phyloP scores from a whole-genome alignment of 2,113 vertebrate species.

The Indicator maculatus region DNA sequence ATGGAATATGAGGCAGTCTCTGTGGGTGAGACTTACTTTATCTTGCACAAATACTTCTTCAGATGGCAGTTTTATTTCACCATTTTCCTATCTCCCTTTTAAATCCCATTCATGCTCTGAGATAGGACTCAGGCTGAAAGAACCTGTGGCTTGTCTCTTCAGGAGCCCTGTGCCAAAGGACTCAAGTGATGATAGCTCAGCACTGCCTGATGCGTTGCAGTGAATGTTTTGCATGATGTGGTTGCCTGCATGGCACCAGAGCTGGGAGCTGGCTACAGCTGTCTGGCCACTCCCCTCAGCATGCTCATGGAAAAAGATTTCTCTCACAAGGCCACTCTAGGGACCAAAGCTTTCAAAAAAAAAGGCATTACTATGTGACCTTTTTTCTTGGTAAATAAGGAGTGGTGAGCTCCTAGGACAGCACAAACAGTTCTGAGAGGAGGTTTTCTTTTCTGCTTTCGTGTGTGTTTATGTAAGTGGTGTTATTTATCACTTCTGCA shows the following conservation, averaged over 20 bases:
- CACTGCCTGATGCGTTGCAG: not conserved
- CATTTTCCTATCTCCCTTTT: not conserved
- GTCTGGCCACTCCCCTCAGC: not conserved
- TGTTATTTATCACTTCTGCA: not conserved
- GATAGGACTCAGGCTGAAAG: not conserved
- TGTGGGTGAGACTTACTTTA: not conserved
- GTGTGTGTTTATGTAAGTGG: not conserved
- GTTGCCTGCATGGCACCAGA: not conserved
- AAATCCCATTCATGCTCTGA: not conserved
- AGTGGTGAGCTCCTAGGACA: constrained; percentile 31
- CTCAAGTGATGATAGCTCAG: not conserved
- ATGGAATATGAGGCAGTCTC: not conserved
- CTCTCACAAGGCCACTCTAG: not conserved
- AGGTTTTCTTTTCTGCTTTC: constrained; percentile 13
- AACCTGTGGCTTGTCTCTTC: not conserved
- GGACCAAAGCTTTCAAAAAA: constrained; percentile 28
- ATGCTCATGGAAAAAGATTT: not conserved
- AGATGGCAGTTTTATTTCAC: not conserved
- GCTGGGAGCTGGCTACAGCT: not conserved
- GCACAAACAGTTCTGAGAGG: constrained; percentile 37
- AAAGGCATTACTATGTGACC: not conserved
- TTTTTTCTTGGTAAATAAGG: constrained; percentile 56
- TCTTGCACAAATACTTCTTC: not conserved
- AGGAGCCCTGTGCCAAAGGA: not conserved
- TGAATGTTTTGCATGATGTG: not conserved